Evolutionary conservation across 2,797 vertebrate genomes (phyloP), one percentile per base, ranked within the genome.

Genomic region (Discoglossus pictus): DNA sequence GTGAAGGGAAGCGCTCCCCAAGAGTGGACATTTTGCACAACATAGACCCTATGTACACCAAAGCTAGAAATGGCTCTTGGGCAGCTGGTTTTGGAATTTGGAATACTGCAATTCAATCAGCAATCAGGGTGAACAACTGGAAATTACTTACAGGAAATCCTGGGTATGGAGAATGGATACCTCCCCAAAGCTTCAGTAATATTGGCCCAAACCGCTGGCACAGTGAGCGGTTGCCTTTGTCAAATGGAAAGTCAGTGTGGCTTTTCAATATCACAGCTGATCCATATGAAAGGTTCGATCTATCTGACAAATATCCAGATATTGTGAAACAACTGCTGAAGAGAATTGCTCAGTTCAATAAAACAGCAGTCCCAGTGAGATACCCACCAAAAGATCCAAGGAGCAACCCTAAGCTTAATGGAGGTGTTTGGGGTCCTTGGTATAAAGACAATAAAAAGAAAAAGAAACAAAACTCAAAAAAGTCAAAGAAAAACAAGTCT

Each of bases 351-450:
- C 92, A 92, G 67, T 97, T 95, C 82, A 96, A 95, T 68, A 94
- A 82, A 81, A 97, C 96, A 0, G 94, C 97, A 0, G 94, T 98
- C 63, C 93, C 95, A 0, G 96, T 98, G 13, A 91, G 94, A 43
- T 99, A 96, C 77, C 96, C 97, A 0, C 86, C 95, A 1, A 96
- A 94, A 76, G 97, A 99, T 83, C 88, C 94, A 16, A 89, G 94
- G 36, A 97, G 96, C 17, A 97, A 99, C 79, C 97, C 97, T 0
- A 93, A 92, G 78, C 92, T 97, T 73, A 94, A 97, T 0, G 96
- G 95, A 4, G 97, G 96, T 0, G 96, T 97, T 13, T 99, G 97
- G 97, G 96, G 96, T 0, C 97, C 97, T 0, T 99, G 97, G 97
- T 94, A 92, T 75, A 91, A 95, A 73, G 94, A 96, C 1, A 89